Conservation (phyloP, 2,113 vertebrate species). For the Odontophorus gujanensis region DNA sequence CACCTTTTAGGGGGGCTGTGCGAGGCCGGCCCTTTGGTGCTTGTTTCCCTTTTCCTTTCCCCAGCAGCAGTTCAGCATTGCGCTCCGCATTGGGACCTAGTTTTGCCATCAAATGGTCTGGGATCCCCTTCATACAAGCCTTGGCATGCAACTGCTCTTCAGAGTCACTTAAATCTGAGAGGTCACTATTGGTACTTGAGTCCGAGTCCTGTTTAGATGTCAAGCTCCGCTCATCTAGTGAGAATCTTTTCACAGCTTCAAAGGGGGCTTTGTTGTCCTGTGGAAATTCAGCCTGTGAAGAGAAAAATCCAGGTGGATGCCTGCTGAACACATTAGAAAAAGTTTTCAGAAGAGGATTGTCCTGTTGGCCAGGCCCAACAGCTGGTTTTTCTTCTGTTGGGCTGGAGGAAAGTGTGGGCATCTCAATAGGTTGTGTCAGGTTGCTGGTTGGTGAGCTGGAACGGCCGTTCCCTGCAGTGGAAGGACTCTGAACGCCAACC, state of each 20-base stretch:
- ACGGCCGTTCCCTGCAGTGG: conserved; percentile 80
- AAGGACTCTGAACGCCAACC: conserved; percentile 80
- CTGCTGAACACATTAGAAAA: conserved; percentile 84
- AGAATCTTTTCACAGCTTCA: conserved; percentile 92
- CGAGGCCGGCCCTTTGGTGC: conserved; percentile 90
- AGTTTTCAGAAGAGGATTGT: conserved; percentile 82
- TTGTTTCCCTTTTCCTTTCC: conserved; percentile 88
- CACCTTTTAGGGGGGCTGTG: conserved; percentile 95
- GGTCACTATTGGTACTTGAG: conserved; percentile 95
- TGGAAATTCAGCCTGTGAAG: conserved; percentile 77
- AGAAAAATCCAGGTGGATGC: conserved; percentile 83
- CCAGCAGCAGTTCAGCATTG: conserved; percentile 82
- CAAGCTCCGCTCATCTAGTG: conserved; percentile 91
- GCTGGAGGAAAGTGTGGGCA: conserved; percentile 86
- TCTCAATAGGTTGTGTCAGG: conserved; percentile 83
- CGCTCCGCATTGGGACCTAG: conserved; percentile 77
- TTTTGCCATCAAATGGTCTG: conserved; percentile 84
- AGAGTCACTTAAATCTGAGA: conserved; percentile 96
- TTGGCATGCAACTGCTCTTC: conserved; percentile 90
- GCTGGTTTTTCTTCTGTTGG: conserved; percentile 85
- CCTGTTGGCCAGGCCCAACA: conserved; percentile 76
- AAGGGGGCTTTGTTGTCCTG: conserved; percentile 85
- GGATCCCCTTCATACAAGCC: conserved; percentile 84
- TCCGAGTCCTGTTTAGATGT: conserved; percentile 92
- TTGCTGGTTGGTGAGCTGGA: conserved; percentile 78